These are phyloP conservation scores for Gallinago undulata DNA, from an alignment of 2,113 vertebrate genomes.

Conservation along the genomic window DNA sequence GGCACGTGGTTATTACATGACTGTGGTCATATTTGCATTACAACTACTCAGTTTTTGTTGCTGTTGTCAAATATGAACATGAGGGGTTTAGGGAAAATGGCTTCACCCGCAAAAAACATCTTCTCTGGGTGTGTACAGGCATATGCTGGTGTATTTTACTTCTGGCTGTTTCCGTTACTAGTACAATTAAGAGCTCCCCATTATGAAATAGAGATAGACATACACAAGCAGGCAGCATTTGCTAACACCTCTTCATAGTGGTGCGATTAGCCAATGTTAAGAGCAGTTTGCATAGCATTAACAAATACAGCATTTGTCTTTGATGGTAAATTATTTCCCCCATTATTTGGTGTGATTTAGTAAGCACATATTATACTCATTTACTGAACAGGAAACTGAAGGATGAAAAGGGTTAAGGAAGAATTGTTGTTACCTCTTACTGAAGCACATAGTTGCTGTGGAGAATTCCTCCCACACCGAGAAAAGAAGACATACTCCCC, in stretches of 20 bases:
- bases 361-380: not conserved
- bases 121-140: not conserved
- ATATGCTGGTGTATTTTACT: not conserved
- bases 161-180: not conserved
- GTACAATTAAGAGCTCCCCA: not conserved
- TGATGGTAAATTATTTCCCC: not conserved
- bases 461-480: not conserved
- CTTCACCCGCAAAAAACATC: not conserved
- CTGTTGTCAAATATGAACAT: not conserved
- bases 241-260: fast-evolving
- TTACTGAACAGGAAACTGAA: not conserved
- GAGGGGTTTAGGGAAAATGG: not conserved
- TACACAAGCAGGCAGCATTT: not conserved
- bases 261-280: not conserved
- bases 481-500: not conserved
- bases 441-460: not conserved
- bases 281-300: not conserved
- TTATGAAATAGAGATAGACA: not conserved
- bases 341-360: not conserved
- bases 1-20: fast-evolving
- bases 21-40: not conserved
- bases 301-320: not conserved
- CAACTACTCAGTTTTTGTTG: not conserved
- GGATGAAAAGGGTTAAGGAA: not conserved
- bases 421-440: not conserved